Percentiles rank a stretch among this genome's conserved stretches.
Conservation (phyloP, 2,113 vertebrate species). For the Mormyrus iriodes region DNA sequence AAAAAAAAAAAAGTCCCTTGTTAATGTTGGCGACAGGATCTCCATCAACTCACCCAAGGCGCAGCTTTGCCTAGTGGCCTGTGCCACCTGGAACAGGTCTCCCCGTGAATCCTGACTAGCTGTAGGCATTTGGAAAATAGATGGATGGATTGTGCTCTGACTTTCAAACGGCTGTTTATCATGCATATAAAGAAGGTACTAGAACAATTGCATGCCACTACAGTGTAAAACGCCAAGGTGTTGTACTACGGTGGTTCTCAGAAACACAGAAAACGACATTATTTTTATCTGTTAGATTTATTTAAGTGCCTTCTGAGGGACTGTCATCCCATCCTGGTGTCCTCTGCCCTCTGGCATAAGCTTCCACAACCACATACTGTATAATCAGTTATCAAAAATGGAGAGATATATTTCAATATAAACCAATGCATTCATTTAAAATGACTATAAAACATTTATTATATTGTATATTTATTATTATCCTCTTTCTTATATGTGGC, state of each 20-base stretch:
- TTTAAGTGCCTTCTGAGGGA: background rate
- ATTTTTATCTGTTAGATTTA: background rate
- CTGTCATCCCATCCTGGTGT: background rate
- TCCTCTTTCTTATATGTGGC: background rate
- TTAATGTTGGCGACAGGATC: background rate
- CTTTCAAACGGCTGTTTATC: background rate
- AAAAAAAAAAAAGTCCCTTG: background rate
- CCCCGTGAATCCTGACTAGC: background rate
- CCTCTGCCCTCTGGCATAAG: background rate
- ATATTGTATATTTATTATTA: background rate
- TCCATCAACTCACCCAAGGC: background rate
- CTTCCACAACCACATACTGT: background rate
- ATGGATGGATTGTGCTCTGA: background rate
- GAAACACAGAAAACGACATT: background rate
- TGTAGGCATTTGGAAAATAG: background rate
- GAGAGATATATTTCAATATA: background rate
- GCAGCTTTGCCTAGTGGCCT: too few relatives aligned
- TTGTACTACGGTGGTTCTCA: background rate
- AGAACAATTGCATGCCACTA: background rate
- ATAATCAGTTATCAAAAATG: background rate
- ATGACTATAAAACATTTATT: background rate
- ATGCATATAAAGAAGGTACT: background rate
- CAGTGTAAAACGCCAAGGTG: background rate
- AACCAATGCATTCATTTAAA: background rate
- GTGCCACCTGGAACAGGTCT: too few relatives aligned